A percentile compares a stretch with the other conserved stretches of the same genome.
Evolutionary conservation across 1,140 invertebrate species (phyloP).

Genomic region (Procambarus virginalis): DNA sequence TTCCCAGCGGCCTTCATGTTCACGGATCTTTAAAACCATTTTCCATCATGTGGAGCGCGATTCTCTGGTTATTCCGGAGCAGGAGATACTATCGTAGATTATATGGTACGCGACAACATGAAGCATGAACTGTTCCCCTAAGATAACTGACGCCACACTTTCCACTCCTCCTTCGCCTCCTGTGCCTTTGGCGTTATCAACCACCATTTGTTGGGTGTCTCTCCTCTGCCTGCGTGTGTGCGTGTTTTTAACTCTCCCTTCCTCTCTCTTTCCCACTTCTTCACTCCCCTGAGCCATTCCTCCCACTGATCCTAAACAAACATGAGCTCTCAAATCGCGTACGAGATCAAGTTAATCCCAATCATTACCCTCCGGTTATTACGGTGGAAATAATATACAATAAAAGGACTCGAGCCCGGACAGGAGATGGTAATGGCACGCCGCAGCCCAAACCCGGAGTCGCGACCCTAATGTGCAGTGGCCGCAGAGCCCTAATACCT

Average conservation of each 20-base stretch:
- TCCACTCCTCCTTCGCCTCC: not conserved
- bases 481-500: not conserved
- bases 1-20: not conserved
- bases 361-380: constrained; percentile 35
- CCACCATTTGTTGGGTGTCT: not conserved
- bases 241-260: not conserved
- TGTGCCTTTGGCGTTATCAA: not conserved
- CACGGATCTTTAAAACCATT: not conserved
- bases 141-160: not conserved
- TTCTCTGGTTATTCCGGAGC: not conserved
- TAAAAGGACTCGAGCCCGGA: not conserved
- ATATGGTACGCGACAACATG: not conserved
- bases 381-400: constrained; percentile 27
- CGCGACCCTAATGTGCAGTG: not conserved
- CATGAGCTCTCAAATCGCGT: constrained; percentile 20
- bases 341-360: constrained; percentile 23
- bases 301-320: constrained; percentile 35
- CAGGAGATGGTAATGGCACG: constrained; percentile 20
- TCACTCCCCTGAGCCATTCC: not conserved
- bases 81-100: constrained; percentile 1
- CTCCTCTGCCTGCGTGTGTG: not conserved
- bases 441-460: constrained; percentile 3
- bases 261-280: not conserved
- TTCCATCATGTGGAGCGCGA: not conserved
- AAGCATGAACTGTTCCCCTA: constrained; percentile 1